Conservation (phyloP, 2,113 vertebrate genomes). For the Myiozetetes cayanensis region DNA sequence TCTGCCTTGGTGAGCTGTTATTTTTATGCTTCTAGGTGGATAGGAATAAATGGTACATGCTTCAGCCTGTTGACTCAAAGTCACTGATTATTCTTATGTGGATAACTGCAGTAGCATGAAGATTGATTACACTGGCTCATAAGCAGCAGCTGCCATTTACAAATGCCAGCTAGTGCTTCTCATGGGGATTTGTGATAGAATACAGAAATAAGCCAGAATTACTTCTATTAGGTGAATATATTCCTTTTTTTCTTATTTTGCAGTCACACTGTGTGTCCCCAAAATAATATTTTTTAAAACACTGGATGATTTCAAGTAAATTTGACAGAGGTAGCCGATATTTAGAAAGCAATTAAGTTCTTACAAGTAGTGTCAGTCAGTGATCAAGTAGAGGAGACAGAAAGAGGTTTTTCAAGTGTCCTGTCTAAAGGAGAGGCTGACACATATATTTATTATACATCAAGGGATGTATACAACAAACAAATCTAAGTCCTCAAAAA, state of each 20-base stretch:
- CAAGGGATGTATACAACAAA: not conserved
- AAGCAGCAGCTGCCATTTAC: conserved; percentile 55
- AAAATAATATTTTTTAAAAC: not conserved
- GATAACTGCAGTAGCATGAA: conserved; percentile 7
- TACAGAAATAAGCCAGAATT: conserved; percentile 15
- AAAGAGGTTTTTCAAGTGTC: not conserved
- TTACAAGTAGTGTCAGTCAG: not conserved
- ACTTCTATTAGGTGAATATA: not conserved
- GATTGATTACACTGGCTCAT: conserved; percentile 27
- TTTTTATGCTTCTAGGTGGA: not conserved
- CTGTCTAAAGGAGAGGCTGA: not conserved
- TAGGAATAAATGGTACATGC: not conserved
- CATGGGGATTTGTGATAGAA: conserved; percentile 23
- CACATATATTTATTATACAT: not conserved
- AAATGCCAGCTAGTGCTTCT: conserved; percentile 24
- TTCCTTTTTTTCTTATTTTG: not conserved
- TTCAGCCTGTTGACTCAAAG: not conserved
- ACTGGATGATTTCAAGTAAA: not conserved
- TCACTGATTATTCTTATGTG: not conserved
- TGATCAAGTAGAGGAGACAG: not conserved
- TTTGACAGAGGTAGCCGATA: not conserved
- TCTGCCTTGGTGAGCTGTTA: not conserved
- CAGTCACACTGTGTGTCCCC: not conserved
- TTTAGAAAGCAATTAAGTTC: not conserved
- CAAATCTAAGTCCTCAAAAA: not conserved